Conservation (phyloP, 1,140 invertebrate species). For the Drosophila cardini region DNA sequence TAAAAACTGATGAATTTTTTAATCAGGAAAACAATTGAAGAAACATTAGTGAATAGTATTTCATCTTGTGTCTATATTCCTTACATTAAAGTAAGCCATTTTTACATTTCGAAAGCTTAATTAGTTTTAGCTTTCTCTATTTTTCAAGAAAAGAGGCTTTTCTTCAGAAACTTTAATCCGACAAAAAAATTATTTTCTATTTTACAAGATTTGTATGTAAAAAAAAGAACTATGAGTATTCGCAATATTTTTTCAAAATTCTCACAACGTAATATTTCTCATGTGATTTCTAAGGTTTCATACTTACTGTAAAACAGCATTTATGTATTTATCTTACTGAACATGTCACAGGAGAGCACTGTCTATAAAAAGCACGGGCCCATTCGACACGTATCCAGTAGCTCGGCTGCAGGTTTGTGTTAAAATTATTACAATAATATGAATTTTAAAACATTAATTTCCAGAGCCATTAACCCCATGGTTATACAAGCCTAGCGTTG, state of each 20-base stretch:
- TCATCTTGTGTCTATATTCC: no score
- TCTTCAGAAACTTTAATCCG: no score
- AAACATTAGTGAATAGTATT: no score
- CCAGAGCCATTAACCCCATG: conserved; percentile 21
- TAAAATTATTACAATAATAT: neutral
- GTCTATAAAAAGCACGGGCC: neutral
- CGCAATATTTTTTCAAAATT: neutral
- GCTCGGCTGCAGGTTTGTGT: conserved; percentile 14
- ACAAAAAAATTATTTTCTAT: no score
- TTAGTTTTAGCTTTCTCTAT: no score
- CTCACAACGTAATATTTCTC: neutral
- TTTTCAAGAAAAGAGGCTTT: no score
- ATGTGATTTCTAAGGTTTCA: neutral
- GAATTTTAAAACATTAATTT: neutral
- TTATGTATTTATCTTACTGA: neutral
- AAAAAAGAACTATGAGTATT: no score
- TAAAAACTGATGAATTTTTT: no score
- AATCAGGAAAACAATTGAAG: no score
- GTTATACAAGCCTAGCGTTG: conserved; percentile 13
- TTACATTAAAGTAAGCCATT: no score
- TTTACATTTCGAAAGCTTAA: no score
- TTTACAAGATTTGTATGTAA: no score
- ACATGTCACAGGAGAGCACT: neutral
- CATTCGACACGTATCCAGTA: conserved; percentile 1
- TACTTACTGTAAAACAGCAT: neutral